Evolutionary conservation across 53 echinoderm and acorn worm genomes (phyloP), one percentile per base, ranked within the genome.

Genomic region (Glandiceps talaboti): DNA sequence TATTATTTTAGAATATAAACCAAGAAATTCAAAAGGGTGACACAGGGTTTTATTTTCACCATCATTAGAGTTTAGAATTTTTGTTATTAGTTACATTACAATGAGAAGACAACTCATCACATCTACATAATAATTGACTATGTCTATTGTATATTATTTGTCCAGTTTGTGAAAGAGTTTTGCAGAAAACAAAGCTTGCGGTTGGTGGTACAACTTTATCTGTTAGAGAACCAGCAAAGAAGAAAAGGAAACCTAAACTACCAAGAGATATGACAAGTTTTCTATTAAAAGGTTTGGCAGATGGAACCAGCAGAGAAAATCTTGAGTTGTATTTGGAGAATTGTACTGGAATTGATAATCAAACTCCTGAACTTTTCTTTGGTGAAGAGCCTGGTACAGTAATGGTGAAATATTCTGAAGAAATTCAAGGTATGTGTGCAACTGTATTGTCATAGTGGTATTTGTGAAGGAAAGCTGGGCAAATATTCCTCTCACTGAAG

Each of bases 141-240:
- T n/a, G n/a, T n/a, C n/a, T n/a, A n/a, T n/a, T n/a, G n/a, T n/a
- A n/a, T n/a, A n/a, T n/a, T n/a, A n/a, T n/a, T n/a, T n/a, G n/a
- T n/a, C n/a, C n/a, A n/a, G n/a, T n/a, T n/a, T n/a, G n/a, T n/a
- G n/a, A n/a, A n/a, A n/a, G n/a, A n/a, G n/a, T n/a, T n/a, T n/a
- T n/a, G n/a, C n/a, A n/a, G n/a, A n/a, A n/a, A n/a, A n/a, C n/a
- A n/a, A n/a, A n/a, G n/a, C n/a, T n/a, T n/a, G n/a, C n/a, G n/a
- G n/a, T n/a, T n/a, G n/a, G n/a, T n/a, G n/a, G n/a, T n/a, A n/a
- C n/a, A n/a, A n/a, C n/a, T 31, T 25, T 28, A 73, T 26, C 73
- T 27, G 1, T 82, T 76, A 78, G 78, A 74, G 79, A 82, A 82
- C 29, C 80, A 12, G 64, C 33, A 14, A 33, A 32, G 14, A 29